A percentile compares a stretch with the other conserved stretches of the same genome.
Conservation (phyloP, 2,797 vertebrate species). For the Notamacropus eugenii region DNA sequence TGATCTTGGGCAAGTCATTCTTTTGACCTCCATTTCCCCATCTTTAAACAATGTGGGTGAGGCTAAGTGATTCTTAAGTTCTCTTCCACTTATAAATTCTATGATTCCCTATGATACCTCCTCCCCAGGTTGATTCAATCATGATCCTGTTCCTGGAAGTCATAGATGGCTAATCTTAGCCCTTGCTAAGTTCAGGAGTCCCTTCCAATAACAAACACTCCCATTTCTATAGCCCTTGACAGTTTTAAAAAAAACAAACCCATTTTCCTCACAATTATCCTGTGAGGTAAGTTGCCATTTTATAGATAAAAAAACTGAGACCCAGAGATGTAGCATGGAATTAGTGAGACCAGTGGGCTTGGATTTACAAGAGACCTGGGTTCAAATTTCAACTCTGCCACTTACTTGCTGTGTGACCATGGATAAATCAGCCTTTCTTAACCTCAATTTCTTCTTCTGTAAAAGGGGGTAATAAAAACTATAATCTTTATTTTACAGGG, state of each 20-base stretch:
- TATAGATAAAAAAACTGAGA: background rate
- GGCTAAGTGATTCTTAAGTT: background rate
- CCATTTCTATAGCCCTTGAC: background rate
- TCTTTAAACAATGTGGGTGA: background rate
- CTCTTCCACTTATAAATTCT: background rate
- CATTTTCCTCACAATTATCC: background rate
- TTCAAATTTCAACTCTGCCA: background rate
- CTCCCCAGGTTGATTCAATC: background rate
- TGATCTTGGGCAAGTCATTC: background rate
- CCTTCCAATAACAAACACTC: background rate
- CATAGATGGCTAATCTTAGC: background rate
- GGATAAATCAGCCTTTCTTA: background rate
- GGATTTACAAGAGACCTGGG: accelerated
- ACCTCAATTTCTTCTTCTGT: constrained; percentile 29
- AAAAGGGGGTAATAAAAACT: constrained; percentile 2
- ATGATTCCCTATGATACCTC: background rate
- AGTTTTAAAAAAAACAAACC: background rate
- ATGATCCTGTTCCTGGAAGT: background rate
- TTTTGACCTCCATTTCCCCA: background rate
- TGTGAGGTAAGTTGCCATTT: background rate
- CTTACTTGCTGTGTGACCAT: background rate
- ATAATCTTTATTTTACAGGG: background rate
- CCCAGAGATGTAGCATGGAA: background rate
- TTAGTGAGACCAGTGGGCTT: background rate
- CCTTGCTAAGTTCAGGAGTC: background rate